Conservation (phyloP, 2,113 vertebrate species). For the Ophthalmolycus amberensis region DNA sequence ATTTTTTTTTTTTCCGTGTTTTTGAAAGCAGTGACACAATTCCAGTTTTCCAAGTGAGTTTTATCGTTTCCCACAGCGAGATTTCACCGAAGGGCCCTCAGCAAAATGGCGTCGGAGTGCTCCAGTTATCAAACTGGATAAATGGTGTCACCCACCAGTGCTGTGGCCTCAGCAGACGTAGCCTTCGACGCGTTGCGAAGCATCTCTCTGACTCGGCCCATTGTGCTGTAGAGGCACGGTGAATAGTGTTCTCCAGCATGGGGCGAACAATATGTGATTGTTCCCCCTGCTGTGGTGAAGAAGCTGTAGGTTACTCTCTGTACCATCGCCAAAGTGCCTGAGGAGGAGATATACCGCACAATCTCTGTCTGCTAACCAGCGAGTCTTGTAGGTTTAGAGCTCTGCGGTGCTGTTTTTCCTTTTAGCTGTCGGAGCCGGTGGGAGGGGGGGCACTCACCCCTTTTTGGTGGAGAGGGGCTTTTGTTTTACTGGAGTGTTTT, state of each 20-base stretch:
- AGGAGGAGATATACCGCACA: conserved; percentile 67
- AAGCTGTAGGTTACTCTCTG: conserved; percentile 81
- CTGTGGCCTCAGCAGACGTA: conserved; percentile 66
- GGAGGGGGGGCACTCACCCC: conserved; percentile 37
- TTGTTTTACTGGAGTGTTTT: conserved; percentile 39
- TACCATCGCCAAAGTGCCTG: conserved; percentile 79
- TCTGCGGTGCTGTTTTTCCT: conserved; percentile 61
- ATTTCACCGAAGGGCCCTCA: conserved; percentile 45
- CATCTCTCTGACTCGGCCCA: conserved; percentile 74
- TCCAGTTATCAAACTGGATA: conserved; percentile 54
- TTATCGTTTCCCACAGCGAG: not conserved
- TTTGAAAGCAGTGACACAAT: conserved; percentile 22
- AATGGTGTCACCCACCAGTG: conserved; percentile 74
- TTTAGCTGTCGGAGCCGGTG: conserved; percentile 44
- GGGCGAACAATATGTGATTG: conserved; percentile 82
- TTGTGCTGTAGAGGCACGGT: conserved; percentile 76
- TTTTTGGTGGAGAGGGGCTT: conserved; percentile 38
- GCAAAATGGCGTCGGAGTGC: conserved; percentile 70
- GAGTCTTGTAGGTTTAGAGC: conserved; percentile 61
- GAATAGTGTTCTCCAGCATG: conserved; percentile 80
- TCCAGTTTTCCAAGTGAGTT: conserved; percentile 30
- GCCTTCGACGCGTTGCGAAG: conserved; percentile 61
- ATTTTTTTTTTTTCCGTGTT: conserved; percentile 29
- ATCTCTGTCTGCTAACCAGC: conserved; percentile 56
- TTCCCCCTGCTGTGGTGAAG: conserved; percentile 75